These are phyloP conservation scores for Luperina testacea DNA, from an alignment of 2,888 invertebrate genomes.

Conservation along the genomic window DNA sequence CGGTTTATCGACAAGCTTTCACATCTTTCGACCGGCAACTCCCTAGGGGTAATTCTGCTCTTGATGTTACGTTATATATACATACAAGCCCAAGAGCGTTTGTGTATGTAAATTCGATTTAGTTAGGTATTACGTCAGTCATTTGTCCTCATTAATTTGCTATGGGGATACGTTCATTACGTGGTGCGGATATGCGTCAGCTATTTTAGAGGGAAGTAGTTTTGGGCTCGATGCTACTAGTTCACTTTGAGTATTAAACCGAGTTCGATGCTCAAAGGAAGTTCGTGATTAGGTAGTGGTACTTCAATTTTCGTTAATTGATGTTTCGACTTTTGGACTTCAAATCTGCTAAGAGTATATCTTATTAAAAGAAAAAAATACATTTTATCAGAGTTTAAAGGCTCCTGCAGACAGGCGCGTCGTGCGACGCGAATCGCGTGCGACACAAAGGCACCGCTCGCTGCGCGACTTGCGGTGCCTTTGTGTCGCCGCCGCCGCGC, in stretches of 20 bases:
- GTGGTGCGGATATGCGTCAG: constrained; percentile 12
- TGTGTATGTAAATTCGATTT: constrained; percentile 55
- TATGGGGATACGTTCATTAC: constrained; percentile 38
- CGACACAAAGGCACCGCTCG: too few relatives aligned
- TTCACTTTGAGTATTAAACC: constrained; percentile 2
- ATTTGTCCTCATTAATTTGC: constrained; percentile 60
- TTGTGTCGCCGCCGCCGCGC: too few relatives aligned
- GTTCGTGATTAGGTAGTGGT: background rate
- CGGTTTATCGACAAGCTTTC: constrained; percentile 69
- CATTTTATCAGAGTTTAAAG: background rate
- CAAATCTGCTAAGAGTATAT: background rate
- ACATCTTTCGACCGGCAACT: constrained; percentile 60
- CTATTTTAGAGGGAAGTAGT: constrained; percentile 5
- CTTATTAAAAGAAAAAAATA: background rate
- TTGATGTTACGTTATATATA: constrained; percentile 51
- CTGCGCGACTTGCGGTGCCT: too few relatives aligned
- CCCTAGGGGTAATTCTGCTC: constrained; percentile 61
- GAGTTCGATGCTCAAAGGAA: background rate
- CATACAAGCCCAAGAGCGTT: constrained; percentile 35
- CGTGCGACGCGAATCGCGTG: too few relatives aligned
- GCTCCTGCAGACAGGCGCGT: too few relatives aligned
- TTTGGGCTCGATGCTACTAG: constrained; percentile 19
- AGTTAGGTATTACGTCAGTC: constrained; percentile 38
- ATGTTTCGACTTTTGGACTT: background rate
- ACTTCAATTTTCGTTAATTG: too few relatives aligned